phyloP scores from a whole-genome alignment of 2,797 vertebrate genomes.

The Zalophus californianus region DNA sequence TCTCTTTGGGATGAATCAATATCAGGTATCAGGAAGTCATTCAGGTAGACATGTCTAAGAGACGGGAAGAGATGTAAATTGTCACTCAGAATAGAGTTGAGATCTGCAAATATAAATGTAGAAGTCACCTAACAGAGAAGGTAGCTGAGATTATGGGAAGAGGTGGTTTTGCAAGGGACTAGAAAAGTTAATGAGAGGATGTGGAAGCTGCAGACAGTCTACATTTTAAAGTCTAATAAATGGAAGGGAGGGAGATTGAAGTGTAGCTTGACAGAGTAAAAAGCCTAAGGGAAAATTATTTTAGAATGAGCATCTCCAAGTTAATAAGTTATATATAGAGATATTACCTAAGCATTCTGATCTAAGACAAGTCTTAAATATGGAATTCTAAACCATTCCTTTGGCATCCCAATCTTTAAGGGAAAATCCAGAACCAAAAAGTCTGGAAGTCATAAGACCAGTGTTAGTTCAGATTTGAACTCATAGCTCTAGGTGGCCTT shows the following conservation, averaged over 20 bases:
- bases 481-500: not conserved
- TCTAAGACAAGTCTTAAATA: not conserved
- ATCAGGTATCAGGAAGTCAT: not conserved
- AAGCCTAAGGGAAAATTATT: conserved; percentile 46
- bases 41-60: not conserved
- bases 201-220: not conserved
- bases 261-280: not conserved
- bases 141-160: not conserved
- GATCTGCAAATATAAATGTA: not conserved
- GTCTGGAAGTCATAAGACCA: not conserved
- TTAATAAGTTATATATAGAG: not conserved
- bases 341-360: not conserved
- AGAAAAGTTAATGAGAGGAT: not conserved
- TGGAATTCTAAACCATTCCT: not conserved
- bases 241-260: not conserved
- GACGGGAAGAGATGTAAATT: not conserved
- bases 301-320: conserved; percentile 23
- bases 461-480: conserved; percentile 8
- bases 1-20: not conserved
- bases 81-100: not conserved
- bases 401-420: not conserved
- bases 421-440: not conserved
- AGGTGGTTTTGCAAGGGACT: not conserved
- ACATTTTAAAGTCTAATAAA: not conserved
- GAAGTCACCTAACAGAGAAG: not conserved